phyloP scores from a whole-genome alignment of 2,888 invertebrate species.

The Caenorhabditis sp. region DNA sequence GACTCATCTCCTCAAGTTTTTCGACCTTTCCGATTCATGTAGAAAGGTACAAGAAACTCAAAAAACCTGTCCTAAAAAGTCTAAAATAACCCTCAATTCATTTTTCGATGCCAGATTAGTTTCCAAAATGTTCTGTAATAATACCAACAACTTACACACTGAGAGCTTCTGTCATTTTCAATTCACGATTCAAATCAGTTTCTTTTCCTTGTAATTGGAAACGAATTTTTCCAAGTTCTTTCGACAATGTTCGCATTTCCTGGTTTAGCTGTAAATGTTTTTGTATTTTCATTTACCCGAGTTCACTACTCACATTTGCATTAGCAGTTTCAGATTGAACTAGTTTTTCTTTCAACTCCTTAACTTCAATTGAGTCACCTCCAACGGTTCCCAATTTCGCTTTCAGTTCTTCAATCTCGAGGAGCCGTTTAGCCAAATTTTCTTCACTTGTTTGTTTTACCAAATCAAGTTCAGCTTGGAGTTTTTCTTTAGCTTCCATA shows the following conservation, averaged over 20 bases:
- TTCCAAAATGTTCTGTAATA: no score
- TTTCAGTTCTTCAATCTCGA: conserved; percentile 22
- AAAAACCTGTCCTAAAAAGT: no score
- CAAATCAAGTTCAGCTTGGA: conserved; percentile 2
- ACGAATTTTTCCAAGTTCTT: conserved; percentile 48
- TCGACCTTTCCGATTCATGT: no score
- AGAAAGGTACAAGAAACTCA: no score
- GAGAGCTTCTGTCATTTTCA: conserved; percentile 43
- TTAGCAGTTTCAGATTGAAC: conserved; percentile 25
- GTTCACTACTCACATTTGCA: conserved; percentile 9
- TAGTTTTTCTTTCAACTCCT: conserved; percentile 24
- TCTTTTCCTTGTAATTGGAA: conserved; percentile 49
- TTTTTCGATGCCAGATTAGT: no score
- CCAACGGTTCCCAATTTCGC: conserved; percentile 16
- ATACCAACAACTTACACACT: conserved; percentile 23
- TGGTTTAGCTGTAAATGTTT: conserved; percentile 43
- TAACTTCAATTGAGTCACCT: conserved; percentile 26
- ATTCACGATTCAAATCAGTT: conserved; percentile 42
- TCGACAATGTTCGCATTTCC: conserved; percentile 47
- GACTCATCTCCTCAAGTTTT: no score
- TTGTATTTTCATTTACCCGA: neutral
- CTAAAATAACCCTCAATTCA: neutral
- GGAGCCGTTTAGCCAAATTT: conserved; percentile 8
- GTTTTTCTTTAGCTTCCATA: neutral
- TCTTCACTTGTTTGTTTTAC: neutral